Percentiles rank a stretch among this genome's conserved stretches.
phyloP scores from a whole-genome alignment of 2,888 invertebrate species.

The Cylindroiulus punctatus region DNA sequence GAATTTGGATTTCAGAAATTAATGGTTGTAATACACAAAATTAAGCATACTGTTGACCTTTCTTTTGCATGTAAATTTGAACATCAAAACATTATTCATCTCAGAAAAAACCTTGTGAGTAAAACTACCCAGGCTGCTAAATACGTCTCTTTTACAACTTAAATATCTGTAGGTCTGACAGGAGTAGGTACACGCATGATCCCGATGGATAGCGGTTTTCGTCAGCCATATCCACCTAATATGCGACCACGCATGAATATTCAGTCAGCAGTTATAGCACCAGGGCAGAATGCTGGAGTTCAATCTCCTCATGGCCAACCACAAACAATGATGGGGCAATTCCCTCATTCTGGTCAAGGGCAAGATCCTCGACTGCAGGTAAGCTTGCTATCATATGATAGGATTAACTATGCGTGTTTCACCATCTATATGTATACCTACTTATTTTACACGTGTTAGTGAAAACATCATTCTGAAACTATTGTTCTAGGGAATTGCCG shows the following conservation, averaged over 20 bases:
- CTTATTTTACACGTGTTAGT: not conserved
- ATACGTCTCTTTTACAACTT: not conserved
- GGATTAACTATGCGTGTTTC: not conserved
- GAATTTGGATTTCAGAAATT: too few relatives aligned
- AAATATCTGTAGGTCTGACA: not conserved
- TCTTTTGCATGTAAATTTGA: not conserved
- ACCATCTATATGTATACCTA: not conserved
- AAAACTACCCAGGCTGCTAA: too few relatives aligned
- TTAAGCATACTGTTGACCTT: too few relatives aligned
- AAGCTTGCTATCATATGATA: not conserved
- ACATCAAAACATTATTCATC: too few relatives aligned
- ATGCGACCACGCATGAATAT: constrained; percentile 57
- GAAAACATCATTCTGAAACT: constrained; percentile 4
- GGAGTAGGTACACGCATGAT: constrained; percentile 46
- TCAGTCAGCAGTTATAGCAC: not conserved
- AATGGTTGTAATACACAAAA: too few relatives aligned
- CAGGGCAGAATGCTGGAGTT: constrained; percentile 42
- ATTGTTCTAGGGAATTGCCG: constrained; percentile 41
- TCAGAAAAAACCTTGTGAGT: too few relatives aligned
- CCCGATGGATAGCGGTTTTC: constrained; percentile 57
- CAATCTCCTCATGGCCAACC: constrained; percentile 56
- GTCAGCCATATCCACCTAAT: constrained; percentile 59
- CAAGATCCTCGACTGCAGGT: constrained; percentile 58
- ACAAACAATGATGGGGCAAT: constrained; percentile 53
- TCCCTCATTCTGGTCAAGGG: constrained; percentile 57